These are phyloP conservation scores for Psilanteris sp. DNA, from an alignment of 1,140 invertebrate genomes.

Conservation along the genomic window DNA sequence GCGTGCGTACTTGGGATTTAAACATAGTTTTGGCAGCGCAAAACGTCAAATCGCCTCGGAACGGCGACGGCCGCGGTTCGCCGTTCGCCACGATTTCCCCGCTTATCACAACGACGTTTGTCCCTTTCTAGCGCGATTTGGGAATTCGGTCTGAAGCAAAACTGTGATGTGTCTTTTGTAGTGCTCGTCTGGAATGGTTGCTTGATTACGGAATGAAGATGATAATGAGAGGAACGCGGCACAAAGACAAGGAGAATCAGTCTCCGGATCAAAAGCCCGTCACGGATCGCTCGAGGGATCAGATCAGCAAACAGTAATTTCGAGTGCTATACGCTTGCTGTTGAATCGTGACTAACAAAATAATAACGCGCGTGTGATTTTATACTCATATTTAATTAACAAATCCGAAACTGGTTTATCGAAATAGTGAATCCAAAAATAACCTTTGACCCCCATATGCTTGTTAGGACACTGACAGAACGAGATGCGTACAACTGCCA, in stretches of 20 bases:
- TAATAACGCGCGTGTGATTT: too few relatives aligned
- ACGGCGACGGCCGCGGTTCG: slow-evolving; percentile 72
- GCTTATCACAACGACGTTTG: too few relatives aligned
- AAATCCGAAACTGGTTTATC: too few relatives aligned
- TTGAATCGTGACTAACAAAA: too few relatives aligned
- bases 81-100: slow-evolving; percentile 39
- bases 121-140: too few relatives aligned
- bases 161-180: slow-evolving; percentile 30
- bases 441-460: too few relatives aligned
- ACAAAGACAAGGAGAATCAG: slow-evolving; percentile 66
- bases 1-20: slow-evolving; percentile 76
- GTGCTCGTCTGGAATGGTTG: slow-evolving; percentile 12
- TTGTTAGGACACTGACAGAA: too few relatives aligned
- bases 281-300: slow-evolving; percentile 30
- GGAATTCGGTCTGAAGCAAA: background rate
- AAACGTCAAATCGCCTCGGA: slow-evolving; percentile 78
- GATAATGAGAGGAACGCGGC: slow-evolving; percentile 6
- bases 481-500: too few relatives aligned
- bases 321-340: too few relatives aligned
- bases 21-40: slow-evolving; percentile 79
- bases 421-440: too few relatives aligned
- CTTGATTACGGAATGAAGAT: background rate
- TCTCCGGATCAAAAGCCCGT: slow-evolving; percentile 43
- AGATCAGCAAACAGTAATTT: slow-evolving; percentile 67
- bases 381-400: too few relatives aligned